Conservation (phyloP, 2,113 vertebrate genomes). For the Heterocephalus glaber region DNA sequence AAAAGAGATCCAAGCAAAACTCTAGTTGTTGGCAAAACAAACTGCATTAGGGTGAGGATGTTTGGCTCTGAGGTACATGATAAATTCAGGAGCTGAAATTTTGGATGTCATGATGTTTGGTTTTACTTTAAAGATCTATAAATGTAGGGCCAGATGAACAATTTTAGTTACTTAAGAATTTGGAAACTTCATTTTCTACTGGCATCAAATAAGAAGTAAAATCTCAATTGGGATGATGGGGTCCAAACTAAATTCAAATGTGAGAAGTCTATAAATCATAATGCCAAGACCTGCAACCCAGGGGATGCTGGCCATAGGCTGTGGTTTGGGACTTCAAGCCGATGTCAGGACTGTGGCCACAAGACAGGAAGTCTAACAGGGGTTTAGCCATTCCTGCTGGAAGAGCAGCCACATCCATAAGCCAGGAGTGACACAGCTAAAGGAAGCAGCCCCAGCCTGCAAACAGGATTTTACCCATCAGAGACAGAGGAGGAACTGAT, state of each 20-base stretch:
- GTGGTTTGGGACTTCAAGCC: slow-evolving; percentile 10
- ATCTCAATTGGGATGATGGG: slow-evolving; percentile 42
- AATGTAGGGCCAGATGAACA: slow-evolving; percentile 41
- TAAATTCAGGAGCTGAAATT: slow-evolving; percentile 61
- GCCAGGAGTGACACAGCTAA: neutral
- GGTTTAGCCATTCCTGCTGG: neutral
- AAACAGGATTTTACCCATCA: neutral
- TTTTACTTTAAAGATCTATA: slow-evolving; percentile 61
- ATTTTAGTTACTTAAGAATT: slow-evolving; percentile 53
- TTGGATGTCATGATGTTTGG: slow-evolving; percentile 60
- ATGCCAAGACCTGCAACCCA: neutral
- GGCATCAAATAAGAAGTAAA: slow-evolving; percentile 51
- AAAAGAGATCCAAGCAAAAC: slow-evolving; percentile 70
- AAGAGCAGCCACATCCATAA: neutral
- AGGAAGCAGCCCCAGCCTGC: neutral
- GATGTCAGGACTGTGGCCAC: slow-evolving; percentile 15
- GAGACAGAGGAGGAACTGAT: neutral
- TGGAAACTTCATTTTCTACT: slow-evolving; percentile 52
- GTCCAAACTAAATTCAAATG: slow-evolving; percentile 69
- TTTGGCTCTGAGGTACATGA: slow-evolving; percentile 51
- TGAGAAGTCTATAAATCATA: slow-evolving; percentile 60
- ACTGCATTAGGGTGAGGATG: neutral
- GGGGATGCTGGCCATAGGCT: neutral
- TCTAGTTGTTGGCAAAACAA: slow-evolving; percentile 40
- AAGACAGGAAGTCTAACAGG: slow-evolving; percentile 14